These are phyloP conservation scores for Astropecten irregularis DNA, from an alignment of 53 echinoderm and acorn worm genomes.

Conservation along the genomic window DNA sequence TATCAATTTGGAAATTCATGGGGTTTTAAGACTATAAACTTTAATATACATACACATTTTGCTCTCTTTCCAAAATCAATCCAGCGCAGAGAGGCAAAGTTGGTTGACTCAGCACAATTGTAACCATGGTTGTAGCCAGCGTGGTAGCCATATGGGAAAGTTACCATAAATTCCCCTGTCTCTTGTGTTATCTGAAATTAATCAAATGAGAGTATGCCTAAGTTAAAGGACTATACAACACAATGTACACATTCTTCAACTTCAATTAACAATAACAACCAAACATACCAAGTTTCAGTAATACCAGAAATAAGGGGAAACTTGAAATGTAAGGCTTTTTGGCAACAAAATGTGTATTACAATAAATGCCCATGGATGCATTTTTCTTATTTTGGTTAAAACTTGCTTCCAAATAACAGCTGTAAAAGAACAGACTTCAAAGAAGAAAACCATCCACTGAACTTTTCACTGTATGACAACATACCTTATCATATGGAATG, in stretches of 20 bases:
- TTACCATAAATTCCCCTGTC: slow-evolving; percentile 94
- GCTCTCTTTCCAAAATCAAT: slow-evolving; percentile 98
- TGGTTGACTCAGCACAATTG: slow-evolving; percentile 98
- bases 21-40: too few relatives aligned
- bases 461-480: too few relatives aligned
- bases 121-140: slow-evolving; percentile 99
- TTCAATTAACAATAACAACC: not conserved
- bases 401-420: too few relatives aligned
- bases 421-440: too few relatives aligned
- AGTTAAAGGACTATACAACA: not conserved
- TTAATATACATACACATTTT: slow-evolving; percentile 92
- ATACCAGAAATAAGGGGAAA: too few relatives aligned
- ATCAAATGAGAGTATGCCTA: not conserved
- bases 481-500: slow-evolving; percentile 97
- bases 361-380: too few relatives aligned
- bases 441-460: too few relatives aligned
- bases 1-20: too few relatives aligned
- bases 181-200: slow-evolving; percentile 89
- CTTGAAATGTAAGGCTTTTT: too few relatives aligned
- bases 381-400: too few relatives aligned
- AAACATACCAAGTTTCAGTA: not conserved
- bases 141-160: slow-evolving; percentile 97
- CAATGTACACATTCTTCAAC: not conserved
- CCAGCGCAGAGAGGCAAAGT: slow-evolving; percentile 98
- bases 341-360: too few relatives aligned